Conservation (phyloP, 2,797 vertebrate species). For the Poecilia velifera region DNA sequence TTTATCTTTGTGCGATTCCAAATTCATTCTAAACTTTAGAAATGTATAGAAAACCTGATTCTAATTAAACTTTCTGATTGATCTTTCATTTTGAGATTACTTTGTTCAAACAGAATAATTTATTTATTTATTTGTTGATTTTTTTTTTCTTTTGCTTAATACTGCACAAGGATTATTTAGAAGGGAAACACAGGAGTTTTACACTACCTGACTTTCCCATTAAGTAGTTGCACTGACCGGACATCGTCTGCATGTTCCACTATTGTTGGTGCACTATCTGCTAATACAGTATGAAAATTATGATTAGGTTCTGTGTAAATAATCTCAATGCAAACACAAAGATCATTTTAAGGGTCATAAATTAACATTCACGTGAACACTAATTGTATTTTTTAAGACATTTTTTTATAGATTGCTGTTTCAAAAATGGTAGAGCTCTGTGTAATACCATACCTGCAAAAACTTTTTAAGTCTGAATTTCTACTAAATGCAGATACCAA, state of each 20-base stretch:
- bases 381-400: neutral
- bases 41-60: neutral
- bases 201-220: neutral
- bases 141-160: neutral
- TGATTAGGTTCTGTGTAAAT: neutral
- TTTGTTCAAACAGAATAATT: neutral
- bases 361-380: neutral
- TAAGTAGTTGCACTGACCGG: neutral
- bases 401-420: neutral
- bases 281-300: neutral
- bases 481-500: neutral
- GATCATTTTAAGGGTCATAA: neutral
- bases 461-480: neutral
- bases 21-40: neutral
- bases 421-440: neutral
- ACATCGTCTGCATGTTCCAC: neutral
- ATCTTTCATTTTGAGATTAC: neutral
- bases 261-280: neutral
- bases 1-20: neutral
- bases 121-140: neutral
- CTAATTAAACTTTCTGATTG: neutral
- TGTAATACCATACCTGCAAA: neutral
- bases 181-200: neutral
- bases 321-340: neutral
- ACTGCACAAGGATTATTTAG: neutral